Evolutionary conservation across 2,113 vertebrate species (phyloP).

Genomic region (Callipepla squamata): DNA sequence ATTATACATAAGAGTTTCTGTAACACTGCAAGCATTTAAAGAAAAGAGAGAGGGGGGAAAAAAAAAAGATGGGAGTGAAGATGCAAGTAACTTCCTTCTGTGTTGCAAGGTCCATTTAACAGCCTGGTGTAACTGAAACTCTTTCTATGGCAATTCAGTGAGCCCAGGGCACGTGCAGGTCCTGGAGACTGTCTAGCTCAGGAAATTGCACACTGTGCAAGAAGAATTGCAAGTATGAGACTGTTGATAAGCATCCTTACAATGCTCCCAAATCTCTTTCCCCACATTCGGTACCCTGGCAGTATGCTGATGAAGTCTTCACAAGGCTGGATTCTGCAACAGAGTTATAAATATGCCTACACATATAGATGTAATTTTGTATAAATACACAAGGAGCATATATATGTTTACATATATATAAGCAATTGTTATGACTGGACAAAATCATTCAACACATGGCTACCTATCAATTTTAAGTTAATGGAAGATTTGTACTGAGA

Average conservation of each 20-base stretch:
- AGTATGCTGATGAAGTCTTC: neutral
- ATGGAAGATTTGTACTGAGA: neutral
- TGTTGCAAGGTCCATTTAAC: neutral
- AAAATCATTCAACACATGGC: neutral
- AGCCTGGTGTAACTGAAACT: neutral
- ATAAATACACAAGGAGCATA: neutral
- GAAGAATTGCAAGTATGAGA: neutral
- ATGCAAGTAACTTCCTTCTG: neutral
- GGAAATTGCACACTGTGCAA: neutral
- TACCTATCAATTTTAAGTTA: neutral
- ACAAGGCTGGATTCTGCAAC: neutral
- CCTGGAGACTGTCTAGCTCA: neutral
- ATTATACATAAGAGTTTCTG: conserved; percentile 12
- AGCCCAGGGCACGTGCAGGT: neutral
- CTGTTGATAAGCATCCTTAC: neutral
- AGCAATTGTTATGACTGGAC: neutral
- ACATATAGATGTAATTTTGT: neutral
- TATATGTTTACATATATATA: neutral
- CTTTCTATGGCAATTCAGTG: neutral
- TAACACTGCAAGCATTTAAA: neutral
- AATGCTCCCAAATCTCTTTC: neutral
- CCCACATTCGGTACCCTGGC: neutral
- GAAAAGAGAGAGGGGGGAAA: neutral
- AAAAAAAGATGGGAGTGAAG: neutral
- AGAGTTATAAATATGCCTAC: rapidly evolving